Base-by-base conservation (phyloP, 2,888 invertebrate species). In the Pyrrhosoma nymphula region DNA sequence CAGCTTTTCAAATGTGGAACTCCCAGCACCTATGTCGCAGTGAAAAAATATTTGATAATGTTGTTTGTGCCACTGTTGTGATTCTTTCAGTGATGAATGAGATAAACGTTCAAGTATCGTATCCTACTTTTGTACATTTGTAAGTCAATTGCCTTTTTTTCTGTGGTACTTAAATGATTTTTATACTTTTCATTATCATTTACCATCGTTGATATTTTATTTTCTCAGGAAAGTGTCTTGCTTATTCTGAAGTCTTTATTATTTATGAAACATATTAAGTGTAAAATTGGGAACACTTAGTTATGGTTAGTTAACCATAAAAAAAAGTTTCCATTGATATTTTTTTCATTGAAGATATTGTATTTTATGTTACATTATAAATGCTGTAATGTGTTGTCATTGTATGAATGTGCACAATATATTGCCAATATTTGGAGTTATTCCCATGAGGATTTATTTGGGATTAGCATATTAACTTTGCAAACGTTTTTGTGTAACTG, bases 1-100 rank as follows among this genome's bases (percentile, higher is more conserved):
- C 95, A 97, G 97, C 96, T 96, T 97, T 26, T 97, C 97, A 39
- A 96, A 97, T 30, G 96, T 96, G 10, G 96, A 97, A 88, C 96
- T 97, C 95, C 97, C 97, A 88, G 95, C 95, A 90, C 91, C 39
- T 14, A 16, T 93, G 47, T n/a, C 63, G 23, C 63, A 93, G 69
- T 93, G n/a, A 93, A 75, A 55, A 35, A 0, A 82, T 82, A 10
- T 35, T 82, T 35, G 0, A 14, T 35, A 35, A 35, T 35, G 14
- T 75, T 14, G 16, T 69, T 14, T 82, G 82, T 35, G 16, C 30
- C 30, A 3, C 82, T 82, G 82, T 82, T 82, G 82, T 82, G 82
- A 82, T 82, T 14, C 69, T n/a, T 23, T 82, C 82, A 82, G 30
- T 82, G 82, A 35, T 30, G 35, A 82, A 18, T 14, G 35, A 35